phyloP scores from a whole-genome alignment of 2,113 vertebrate species.

The Cyanoramphus novaezelandiae region DNA sequence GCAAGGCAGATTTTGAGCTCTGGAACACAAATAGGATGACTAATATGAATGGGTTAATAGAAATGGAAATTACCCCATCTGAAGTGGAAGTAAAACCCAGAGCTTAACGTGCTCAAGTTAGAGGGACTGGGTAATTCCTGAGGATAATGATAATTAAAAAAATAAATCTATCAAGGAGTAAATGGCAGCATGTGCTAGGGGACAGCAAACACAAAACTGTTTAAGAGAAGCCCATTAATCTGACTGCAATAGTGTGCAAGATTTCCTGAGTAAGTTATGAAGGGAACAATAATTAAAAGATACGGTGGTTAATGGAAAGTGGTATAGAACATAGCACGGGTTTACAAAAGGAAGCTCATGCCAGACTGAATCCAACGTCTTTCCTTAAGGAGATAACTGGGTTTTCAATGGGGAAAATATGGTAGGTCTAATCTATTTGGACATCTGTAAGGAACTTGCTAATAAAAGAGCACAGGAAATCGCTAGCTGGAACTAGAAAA shows the following conservation, averaged over 20 bases:
- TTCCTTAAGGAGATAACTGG: background rate
- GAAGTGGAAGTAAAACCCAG: conserved; percentile 5
- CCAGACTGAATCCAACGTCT: conserved; percentile 14
- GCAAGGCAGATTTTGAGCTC: background rate
- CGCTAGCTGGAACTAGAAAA: background rate
- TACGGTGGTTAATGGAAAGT: background rate
- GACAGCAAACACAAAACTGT: conserved; percentile 16
- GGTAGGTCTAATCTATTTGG: background rate
- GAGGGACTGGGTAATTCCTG: background rate
- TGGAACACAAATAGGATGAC: background rate
- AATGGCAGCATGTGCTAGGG: background rate
- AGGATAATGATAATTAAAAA: conserved; percentile 32
- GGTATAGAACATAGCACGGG: background rate
- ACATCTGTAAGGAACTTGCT: background rate
- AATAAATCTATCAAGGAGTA: conserved; percentile 25
- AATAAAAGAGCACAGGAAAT: background rate
- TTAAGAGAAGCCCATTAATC: conserved; percentile 31
- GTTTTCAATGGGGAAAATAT: background rate
- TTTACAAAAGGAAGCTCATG: background rate
- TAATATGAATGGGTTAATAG: background rate
- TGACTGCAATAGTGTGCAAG: background rate
- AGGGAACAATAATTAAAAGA: conserved; percentile 47
- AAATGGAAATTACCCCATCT: conserved; percentile 18
- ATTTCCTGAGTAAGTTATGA: conserved; percentile 29
- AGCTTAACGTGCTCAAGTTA: background rate